These are phyloP conservation scores for Athene cunicularia DNA, from an alignment of 2,113 vertebrate genomes.

Conservation along the genomic window DNA sequence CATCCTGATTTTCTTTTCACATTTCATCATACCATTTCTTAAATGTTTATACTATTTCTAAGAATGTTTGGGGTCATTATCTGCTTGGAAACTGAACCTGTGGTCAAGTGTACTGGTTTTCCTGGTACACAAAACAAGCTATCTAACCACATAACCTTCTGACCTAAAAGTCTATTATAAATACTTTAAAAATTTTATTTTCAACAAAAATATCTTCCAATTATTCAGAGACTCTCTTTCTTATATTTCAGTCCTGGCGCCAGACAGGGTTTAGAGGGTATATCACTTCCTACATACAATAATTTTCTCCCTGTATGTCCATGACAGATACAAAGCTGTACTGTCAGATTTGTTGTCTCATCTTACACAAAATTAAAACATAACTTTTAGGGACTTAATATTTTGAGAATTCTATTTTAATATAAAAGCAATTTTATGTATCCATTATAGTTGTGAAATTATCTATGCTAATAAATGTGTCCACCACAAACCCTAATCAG, in stretches of 20 bases:
- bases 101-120: neutral
- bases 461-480: conserved; percentile 1
- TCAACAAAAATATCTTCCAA: neutral
- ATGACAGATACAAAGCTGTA: neutral
- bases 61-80: neutral
- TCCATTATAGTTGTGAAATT: neutral
- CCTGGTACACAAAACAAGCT: neutral
- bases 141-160: neutral
- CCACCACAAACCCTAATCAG: neutral
- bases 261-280: conserved; percentile 25
- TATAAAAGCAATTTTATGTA: neutral
- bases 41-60: neutral
- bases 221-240: neutral
- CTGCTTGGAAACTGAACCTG: neutral
- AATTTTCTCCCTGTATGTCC: conserved; percentile 1
- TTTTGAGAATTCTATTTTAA: neutral
- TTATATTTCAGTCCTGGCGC: neutral
- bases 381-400: neutral
- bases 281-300: conserved; percentile 39
- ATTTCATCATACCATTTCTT: neutral
- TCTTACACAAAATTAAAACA: conserved; percentile 7
- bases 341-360: conserved; percentile 1
- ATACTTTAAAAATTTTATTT: neutral
- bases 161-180: neutral
- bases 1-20: neutral